Evolutionary conservation across 2,113 vertebrate genomes (phyloP).

Genomic region (Capreolus pygargus): DNA sequence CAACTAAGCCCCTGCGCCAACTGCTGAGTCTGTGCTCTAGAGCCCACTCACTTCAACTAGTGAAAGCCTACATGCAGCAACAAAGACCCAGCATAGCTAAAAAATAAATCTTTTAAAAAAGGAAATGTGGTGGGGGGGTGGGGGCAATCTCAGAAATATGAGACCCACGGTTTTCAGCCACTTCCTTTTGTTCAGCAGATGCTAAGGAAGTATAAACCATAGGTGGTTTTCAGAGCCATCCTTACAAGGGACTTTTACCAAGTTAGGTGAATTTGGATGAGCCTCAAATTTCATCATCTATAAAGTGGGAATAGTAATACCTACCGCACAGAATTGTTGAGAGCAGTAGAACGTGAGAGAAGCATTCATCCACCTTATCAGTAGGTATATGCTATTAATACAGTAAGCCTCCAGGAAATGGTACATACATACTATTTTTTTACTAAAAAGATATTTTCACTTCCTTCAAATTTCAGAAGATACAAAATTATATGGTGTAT

Average conservation of each 20-base stretch:
- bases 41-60: neutral
- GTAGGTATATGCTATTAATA: neutral
- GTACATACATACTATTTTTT: neutral
- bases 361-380: neutral
- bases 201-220: neutral
- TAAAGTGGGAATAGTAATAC: neutral
- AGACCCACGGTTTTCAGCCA: neutral
- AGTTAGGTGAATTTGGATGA: neutral
- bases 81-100: neutral
- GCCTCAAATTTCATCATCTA: neutral
- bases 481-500: neutral
- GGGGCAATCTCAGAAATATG: neutral
- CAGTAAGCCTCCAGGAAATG: neutral
- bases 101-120: neutral
- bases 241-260: neutral
- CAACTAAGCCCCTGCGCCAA: neutral
- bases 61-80: neutral
- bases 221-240: neutral
- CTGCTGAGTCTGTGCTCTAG: neutral
- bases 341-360: neutral
- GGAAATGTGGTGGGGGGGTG: neutral
- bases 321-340: neutral
- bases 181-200: neutral
- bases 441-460: slow-evolving; percentile 13
- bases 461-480: neutral